Evolutionary conservation across 53 echinoderm and acorn worm species (phyloP).

Genomic region (Mesocentrotus franciscanus): DNA sequence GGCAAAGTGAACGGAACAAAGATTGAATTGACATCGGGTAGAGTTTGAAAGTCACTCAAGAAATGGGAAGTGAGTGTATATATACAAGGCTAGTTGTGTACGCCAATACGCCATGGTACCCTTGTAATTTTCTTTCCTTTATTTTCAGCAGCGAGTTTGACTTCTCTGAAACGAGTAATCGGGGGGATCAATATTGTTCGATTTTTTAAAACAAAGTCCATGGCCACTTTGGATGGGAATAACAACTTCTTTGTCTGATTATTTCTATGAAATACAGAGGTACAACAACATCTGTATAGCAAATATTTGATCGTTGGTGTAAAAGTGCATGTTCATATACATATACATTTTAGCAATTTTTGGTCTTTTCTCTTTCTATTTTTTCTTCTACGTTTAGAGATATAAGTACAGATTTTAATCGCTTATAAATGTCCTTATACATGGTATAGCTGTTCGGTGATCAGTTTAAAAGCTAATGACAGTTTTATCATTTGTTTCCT

Average conservation of each 20-base stretch:
- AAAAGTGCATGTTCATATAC: background rate
- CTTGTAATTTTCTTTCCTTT: background rate
- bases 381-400: too few relatives aligned
- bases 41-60: background rate
- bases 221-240: background rate
- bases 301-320: background rate
- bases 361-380: too few relatives aligned
- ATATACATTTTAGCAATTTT: too few relatives aligned
- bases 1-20: background rate
- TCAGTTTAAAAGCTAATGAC: background rate
- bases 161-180: background rate
- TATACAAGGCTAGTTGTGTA: too few relatives aligned
- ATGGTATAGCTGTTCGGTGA: background rate
- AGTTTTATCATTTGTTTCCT: background rate
- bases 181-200: background rate
- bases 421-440: too few relatives aligned
- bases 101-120: too few relatives aligned
- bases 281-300: background rate
- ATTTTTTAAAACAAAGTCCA: background rate
- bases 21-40: background rate
- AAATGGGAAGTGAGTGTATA: background rate
- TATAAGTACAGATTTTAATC: too few relatives aligned
- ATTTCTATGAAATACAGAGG: background rate
- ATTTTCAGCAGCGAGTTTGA: background rate
- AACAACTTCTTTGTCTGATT: background rate